Evolutionary conservation across 2,888 invertebrate species (phyloP).

Genomic region (Altica lythri): DNA sequence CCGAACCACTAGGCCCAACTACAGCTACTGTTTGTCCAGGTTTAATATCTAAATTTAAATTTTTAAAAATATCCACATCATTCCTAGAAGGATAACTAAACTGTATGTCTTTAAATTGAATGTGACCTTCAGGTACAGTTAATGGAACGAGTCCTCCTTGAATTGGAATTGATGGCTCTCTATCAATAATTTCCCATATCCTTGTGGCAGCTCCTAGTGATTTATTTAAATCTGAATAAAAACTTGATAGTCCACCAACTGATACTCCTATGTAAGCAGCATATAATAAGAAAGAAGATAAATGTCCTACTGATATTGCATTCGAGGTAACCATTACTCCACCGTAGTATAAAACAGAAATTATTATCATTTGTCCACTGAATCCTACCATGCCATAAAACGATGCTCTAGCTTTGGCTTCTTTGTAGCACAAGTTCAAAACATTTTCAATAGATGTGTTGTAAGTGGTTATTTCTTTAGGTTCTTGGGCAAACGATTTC

Average conservation of each 20-base stretch:
- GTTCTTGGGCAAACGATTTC: conserved; percentile 88
- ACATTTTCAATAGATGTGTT: conserved; percentile 70
- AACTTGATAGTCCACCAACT: conserved; percentile 85
- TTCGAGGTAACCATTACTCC: conserved; percentile 85
- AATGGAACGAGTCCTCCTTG: conserved; percentile 68
- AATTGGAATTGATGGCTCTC: conserved; percentile 76
- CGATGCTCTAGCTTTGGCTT: conserved; percentile 82
- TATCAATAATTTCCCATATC: conserved; percentile 88
- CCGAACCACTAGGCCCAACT: conserved; percentile 93
- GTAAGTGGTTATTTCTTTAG: conserved; percentile 74
- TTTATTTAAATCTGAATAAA: conserved; percentile 92
- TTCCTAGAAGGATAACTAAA: conserved; percentile 85
- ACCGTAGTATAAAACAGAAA: conserved; percentile 91
- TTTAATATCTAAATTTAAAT: conserved; percentile 60
- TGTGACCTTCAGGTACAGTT: conserved; percentile 67
- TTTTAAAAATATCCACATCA: conserved; percentile 74
- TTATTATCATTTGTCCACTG: conserved; percentile 86
- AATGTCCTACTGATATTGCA: conserved; percentile 78
- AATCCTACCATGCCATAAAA: conserved; percentile 93
- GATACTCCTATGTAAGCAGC: conserved; percentile 93
- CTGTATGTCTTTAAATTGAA: conserved; percentile 72
- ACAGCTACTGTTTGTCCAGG: conserved; percentile 73
- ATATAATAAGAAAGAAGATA: conserved; percentile 93
- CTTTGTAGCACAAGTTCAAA: conserved; percentile 79
- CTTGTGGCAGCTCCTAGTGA: conserved; percentile 90